Percentiles rank a stretch among this genome's conserved stretches.
Evolutionary conservation across 2,888 invertebrate species (phyloP).

Genomic region (Opisthograptis luteolata): DNA sequence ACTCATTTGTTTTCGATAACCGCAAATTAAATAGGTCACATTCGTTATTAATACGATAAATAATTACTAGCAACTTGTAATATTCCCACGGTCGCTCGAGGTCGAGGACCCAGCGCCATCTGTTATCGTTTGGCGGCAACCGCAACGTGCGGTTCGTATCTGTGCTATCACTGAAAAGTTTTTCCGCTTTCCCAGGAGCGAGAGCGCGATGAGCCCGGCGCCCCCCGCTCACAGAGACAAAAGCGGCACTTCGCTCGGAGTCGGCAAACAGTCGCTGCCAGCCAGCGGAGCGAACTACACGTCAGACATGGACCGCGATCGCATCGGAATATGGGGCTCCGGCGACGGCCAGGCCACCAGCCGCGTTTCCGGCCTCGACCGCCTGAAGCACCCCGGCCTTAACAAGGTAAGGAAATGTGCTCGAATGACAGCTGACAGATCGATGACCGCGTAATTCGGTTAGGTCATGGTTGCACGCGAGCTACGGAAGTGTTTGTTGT

Average conservation of each 20-base stretch:
- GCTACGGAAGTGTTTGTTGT: conserved; percentile 55
- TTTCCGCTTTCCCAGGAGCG: conserved; percentile 82
- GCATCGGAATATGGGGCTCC: conserved; percentile 85
- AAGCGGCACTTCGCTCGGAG: conserved; percentile 55
- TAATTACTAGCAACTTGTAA: conserved; percentile 6
- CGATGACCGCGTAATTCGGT: conserved; percentile 46
- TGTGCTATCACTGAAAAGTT: conserved; percentile 71
- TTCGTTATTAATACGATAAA: conserved; percentile 6
- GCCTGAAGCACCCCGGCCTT: conserved; percentile 86
- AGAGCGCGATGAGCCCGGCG: conserved; percentile 75
- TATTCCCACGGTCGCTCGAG: conserved; percentile 40
- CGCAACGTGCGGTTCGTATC: conserved; percentile 58
- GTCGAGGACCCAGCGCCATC: conserved; percentile 65
- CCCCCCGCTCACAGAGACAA: conserved; percentile 73
- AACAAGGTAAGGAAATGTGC: conserved; percentile 85
- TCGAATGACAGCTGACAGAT: conserved; percentile 23
- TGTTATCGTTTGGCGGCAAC: conserved; percentile 65
- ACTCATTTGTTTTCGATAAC: not conserved
- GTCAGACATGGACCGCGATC: conserved; percentile 84
- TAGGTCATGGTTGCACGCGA: conserved; percentile 64
- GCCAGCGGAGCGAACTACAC: conserved; percentile 60
- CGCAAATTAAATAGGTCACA: conserved; percentile 2
- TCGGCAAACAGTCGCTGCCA: conserved; percentile 66
- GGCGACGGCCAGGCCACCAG: conserved; percentile 84
- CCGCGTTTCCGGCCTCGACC: conserved; percentile 87